phyloP scores from a whole-genome alignment of 2,113 vertebrate genomes.

The Neotoma lepida region DNA sequence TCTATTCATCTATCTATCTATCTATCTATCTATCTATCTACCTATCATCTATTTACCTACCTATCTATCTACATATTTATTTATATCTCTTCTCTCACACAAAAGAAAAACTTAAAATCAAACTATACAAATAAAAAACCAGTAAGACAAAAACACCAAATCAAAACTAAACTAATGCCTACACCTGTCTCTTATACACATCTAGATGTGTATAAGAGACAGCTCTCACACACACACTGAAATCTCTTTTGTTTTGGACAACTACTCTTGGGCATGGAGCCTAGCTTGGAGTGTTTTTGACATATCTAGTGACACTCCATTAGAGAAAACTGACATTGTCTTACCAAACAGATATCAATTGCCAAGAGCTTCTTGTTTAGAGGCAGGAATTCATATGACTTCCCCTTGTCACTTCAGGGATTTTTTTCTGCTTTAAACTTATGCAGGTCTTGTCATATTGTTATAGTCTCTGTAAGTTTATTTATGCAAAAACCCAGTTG shows the following conservation, averaged over 20 bases:
- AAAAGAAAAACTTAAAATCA: not conserved
- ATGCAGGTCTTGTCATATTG: not conserved
- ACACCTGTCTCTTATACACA: rapidly evolving
- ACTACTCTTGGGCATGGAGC: not conserved
- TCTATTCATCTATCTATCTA: not conserved
- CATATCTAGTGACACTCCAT: not conserved
- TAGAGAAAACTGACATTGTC: not conserved
- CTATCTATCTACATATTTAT: not conserved
- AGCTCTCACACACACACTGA: not conserved
- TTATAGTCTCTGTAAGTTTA: not conserved
- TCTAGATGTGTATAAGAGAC: no score
- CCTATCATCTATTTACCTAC: not conserved
- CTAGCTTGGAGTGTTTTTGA: not conserved
- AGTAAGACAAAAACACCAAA: not conserved
- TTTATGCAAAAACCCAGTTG: not conserved
- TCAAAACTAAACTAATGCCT: not conserved
- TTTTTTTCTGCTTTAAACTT: not conserved
- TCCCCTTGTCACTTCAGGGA: not conserved
- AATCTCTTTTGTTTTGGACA: not conserved
- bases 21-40: not conserved
- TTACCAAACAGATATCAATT: not conserved
- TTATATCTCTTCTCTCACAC: not conserved
- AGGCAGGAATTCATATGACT: not conserved
- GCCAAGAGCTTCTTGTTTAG: not conserved
- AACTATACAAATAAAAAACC: not conserved